phyloP scores from a whole-genome alignment of 2,113 vertebrate genomes.

The Callipepla californica region DNA sequence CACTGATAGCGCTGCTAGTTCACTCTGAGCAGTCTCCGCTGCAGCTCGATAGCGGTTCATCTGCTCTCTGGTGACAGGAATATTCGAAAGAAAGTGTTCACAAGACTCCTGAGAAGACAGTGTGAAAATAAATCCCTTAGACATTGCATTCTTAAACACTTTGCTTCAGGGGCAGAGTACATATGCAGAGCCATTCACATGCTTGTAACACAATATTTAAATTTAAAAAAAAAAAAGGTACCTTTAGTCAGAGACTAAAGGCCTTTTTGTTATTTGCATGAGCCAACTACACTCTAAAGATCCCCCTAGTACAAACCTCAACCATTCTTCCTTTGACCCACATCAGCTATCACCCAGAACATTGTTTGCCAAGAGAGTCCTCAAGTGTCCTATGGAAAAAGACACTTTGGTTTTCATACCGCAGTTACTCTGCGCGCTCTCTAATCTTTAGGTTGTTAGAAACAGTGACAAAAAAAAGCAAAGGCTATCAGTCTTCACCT shows the following conservation, averaged over 20 bases:
- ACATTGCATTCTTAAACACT: neutral
- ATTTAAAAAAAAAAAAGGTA: neutral
- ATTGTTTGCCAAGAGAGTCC: neutral
- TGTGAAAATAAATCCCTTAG: neutral
- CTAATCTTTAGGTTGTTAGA: neutral
- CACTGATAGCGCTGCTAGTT: constrained; percentile 81
- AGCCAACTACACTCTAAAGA: neutral
- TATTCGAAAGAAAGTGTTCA: constrained; percentile 47
- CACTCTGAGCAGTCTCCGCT: constrained; percentile 80
- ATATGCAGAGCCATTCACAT: neutral
- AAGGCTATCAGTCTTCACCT: neutral
- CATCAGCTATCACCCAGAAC: neutral
- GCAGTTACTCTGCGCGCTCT: neutral
- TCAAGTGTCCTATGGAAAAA: neutral
- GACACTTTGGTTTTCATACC: neutral
- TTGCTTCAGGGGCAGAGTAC: neutral
- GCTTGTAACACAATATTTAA: neutral
- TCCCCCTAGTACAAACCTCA: neutral
- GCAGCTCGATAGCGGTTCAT: constrained; percentile 77
- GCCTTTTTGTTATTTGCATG: neutral
- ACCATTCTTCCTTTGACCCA: neutral
- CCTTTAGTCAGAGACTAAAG: neutral
- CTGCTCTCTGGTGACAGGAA: constrained; percentile 74
- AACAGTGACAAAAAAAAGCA: neutral
- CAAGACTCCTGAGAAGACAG: constrained; percentile 61